Evolutionary conservation across 2,113 vertebrate species (phyloP).

Genomic region (Hassar affinis): DNA sequence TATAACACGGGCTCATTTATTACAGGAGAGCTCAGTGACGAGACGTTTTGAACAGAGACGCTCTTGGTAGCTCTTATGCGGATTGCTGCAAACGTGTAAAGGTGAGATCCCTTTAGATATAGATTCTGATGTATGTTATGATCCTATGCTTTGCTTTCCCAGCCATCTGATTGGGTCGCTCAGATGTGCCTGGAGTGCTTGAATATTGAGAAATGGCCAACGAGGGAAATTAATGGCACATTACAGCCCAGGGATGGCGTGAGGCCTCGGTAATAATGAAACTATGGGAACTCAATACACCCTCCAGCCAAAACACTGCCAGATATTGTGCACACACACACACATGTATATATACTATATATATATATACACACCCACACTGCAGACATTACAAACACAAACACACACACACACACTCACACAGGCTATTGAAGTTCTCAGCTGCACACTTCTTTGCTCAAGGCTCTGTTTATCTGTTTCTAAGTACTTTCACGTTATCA

Average conservation of each 20-base stretch:
- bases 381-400: neutral
- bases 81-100: neutral
- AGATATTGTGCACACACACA: slow-evolving; percentile 40
- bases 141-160: neutral
- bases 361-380: neutral
- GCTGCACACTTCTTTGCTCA: neutral
- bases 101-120: neutral
- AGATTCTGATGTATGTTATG: neutral
- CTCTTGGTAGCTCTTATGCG: neutral
- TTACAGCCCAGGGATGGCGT: slow-evolving; percentile 55
- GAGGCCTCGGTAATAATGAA: slow-evolving; percentile 62
- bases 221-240: slow-evolving; percentile 70
- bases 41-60: neutral
- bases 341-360: neutral
- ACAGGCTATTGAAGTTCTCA: neutral
- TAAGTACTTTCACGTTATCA: neutral
- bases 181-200: slow-evolving; percentile 59
- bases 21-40: neutral
- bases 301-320: slow-evolving; percentile 43
- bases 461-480: neutral
- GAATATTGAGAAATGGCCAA: slow-evolving; percentile 70
- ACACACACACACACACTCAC: neutral
- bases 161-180: slow-evolving; percentile 54
- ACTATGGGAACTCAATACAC: slow-evolving; percentile 53
- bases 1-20: neutral